phyloP scores from a whole-genome alignment of 2,797 vertebrate genomes.

The Simalia tracyae region DNA sequence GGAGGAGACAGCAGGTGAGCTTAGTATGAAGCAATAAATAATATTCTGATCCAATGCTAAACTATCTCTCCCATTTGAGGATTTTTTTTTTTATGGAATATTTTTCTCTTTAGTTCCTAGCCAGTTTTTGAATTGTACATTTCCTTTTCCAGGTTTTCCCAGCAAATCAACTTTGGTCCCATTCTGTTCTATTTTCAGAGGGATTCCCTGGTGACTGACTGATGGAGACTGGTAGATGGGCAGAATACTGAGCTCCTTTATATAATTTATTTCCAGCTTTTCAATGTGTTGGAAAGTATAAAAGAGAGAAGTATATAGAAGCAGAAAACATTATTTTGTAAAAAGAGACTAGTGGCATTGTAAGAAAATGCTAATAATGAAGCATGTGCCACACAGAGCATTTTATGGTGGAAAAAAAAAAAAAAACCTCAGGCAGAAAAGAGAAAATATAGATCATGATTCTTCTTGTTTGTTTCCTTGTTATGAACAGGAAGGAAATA shows the following conservation, averaged over 20 bases:
- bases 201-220: not conserved
- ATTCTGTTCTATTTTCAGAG: not conserved
- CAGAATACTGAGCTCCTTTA: not conserved
- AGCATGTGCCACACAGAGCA: fast-evolving
- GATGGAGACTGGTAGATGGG: not conserved
- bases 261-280: not conserved
- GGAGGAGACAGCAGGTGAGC: not conserved
- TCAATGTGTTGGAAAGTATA: not conserved
- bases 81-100: not conserved
- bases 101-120: not conserved
- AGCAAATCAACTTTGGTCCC: not conserved
- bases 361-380: slow-evolving; percentile 5
- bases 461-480: not conserved
- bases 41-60: not conserved
- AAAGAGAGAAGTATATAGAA: not conserved
- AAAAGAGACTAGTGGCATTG: not conserved
- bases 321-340: not conserved
- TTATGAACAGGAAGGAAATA: not conserved
- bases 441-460: not conserved
- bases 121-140: not conserved
- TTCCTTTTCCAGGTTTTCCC: not conserved
- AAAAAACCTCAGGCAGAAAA: not conserved
- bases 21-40: not conserved
- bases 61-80: not conserved
- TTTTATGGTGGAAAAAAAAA: not conserved